These are phyloP conservation scores for Pterostichus niger DNA, from an alignment of 2,888 invertebrate species.

Conservation along the genomic window DNA sequence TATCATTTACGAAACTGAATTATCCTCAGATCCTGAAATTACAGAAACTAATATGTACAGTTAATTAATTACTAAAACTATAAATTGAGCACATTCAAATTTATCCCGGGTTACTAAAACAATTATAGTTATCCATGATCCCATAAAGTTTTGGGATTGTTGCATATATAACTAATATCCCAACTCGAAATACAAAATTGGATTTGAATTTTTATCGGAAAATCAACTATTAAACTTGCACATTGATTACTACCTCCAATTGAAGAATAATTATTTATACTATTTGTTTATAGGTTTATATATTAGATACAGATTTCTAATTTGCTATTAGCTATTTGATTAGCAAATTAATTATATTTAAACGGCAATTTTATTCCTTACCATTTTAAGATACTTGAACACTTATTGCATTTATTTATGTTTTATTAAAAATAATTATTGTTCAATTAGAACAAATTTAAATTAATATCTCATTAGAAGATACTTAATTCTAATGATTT, in stretches of 20 bases:
- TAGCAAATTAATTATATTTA: conserved; percentile 21
- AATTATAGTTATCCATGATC: conserved; percentile 2
- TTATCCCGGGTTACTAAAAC: background rate
- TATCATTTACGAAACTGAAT: background rate
- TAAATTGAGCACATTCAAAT: background rate
- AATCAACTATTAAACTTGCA: no score
- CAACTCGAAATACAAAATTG: background rate
- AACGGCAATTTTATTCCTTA: conserved; percentile 15
- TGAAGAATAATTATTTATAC: background rate
- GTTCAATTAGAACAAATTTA: background rate
- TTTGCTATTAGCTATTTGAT: conserved; percentile 17
- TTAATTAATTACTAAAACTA: background rate
- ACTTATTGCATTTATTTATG: background rate
- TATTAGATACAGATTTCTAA: conserved; percentile 26
- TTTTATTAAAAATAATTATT: background rate
- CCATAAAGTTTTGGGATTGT: conserved; percentile 9
- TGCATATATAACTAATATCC: background rate
- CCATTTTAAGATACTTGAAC: conserved; percentile 29
- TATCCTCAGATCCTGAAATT: background rate
- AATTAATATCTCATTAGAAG: background rate
- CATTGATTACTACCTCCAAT: background rate
- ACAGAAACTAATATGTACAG: background rate
- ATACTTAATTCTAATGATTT: background rate
- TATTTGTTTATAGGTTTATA: conserved; percentile 25
- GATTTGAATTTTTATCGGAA: background rate